Evolutionary conservation across 2,888 invertebrate species (phyloP), one percentile per base, ranked within the genome.

Genomic region (Pilophorus perplexus): DNA sequence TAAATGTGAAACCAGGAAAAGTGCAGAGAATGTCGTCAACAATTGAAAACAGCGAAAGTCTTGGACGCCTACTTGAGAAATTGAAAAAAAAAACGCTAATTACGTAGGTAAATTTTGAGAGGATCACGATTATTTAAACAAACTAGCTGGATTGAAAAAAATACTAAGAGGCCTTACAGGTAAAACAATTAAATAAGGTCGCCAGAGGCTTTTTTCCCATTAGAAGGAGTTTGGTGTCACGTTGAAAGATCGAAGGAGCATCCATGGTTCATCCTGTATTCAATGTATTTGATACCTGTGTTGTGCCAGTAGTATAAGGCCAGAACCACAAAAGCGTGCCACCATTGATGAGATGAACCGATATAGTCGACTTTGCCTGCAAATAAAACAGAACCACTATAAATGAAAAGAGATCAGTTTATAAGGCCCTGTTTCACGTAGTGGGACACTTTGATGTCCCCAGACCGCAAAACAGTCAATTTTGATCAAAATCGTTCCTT

Each of bases 291-390:
- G 82, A 90, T 85, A 57, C 89, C 93, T 2, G 91, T 84, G 76
- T 90, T 90, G 77, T 96, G 95, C 96, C 96, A 97, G 78, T 93
- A 95, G 76, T 93, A 89, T 52, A 97, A 85, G 0, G 94, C 93
- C 0, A 85, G 81, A 4, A 96, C 85, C 0, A 97, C 90, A 65
- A 97, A 82, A 23, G 93, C 80, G 77, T 97, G 97, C 97, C 97
- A 97, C 89, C 93, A 91, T 75, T 97, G 96, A 79, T 97, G 97
- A 33, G 94, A 95, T 73, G 94, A 93, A 0, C 96, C 96, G 46
- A 95, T 80, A 76, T 87, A 93, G 79, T 96, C 95, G 74, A 96
- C 90, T 75, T 84, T 77, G n/a, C 85, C 85, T 83, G 74, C 2
- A 52, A 52, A 8, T 33, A 33, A 33, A 8, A 33, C 33, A 12